Conservation (phyloP, 1,140 invertebrate genomes). For the Dufourea novaeangliae region DNA sequence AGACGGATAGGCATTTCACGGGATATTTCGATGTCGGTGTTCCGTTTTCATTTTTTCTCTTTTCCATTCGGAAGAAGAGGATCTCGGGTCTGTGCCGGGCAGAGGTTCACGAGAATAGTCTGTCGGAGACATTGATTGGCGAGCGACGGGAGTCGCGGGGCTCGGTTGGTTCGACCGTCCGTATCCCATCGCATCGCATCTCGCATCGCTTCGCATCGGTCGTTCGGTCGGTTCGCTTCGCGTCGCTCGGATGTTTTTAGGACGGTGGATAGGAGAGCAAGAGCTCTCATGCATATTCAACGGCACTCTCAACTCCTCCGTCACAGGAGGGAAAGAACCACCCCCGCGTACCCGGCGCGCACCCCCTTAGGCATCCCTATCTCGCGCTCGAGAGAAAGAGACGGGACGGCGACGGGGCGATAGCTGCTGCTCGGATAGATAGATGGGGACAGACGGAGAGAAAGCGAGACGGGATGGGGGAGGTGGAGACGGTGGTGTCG, state of each 20-base stretch:
- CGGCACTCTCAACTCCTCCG: conserved; percentile 82
- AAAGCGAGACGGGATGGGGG: conserved; percentile 40
- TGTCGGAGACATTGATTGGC: conserved; percentile 79
- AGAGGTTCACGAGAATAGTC: conserved; percentile 58
- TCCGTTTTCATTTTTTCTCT: background rate
- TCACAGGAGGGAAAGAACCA: conserved; percentile 82
- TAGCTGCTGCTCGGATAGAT: conserved; percentile 54
- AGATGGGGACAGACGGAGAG: conserved; percentile 32
- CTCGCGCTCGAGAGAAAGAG: conserved; percentile 61
- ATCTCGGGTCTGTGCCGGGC: conserved; percentile 1
- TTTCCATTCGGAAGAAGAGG: background rate
- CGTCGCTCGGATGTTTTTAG: conserved; percentile 80
- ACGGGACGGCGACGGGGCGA: conserved; percentile 45
- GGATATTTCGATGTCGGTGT: background rate
- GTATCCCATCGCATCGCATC: background rate
- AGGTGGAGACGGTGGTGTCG: conserved; percentile 23
- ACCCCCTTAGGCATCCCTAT: conserved; percentile 60
- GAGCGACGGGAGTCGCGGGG: conserved; percentile 67
- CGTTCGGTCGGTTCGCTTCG: conserved; percentile 41
- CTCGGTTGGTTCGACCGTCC: conserved; percentile 59
- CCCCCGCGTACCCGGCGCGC: conserved; percentile 65
- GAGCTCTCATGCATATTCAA: conserved; percentile 82
- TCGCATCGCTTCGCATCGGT: conserved; percentile 30
- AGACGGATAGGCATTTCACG: background rate
- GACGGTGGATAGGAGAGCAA: conserved; percentile 79